phyloP scores from a whole-genome alignment of 2,888 invertebrate genomes.

The Parascotia fuliginaria region DNA sequence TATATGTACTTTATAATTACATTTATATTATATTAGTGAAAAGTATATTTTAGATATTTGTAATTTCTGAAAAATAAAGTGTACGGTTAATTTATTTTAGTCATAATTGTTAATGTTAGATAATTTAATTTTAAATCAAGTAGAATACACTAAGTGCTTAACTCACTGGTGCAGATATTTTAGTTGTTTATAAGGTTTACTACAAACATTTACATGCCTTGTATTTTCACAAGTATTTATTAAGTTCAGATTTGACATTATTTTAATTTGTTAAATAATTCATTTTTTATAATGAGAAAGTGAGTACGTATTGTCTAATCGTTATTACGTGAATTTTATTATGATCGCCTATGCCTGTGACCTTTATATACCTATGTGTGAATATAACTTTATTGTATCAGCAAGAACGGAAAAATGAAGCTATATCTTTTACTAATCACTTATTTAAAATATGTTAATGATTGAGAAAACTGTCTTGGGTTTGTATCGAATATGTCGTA shows the following conservation, averaged over 20 bases:
- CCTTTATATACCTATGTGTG: constrained; percentile 10
- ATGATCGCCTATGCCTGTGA: constrained; percentile 31
- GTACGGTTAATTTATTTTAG: constrained; percentile 1
- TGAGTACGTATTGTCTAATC: constrained; percentile 43
- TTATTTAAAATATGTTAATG: too few species aligned
- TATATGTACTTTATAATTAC: too few species aligned
- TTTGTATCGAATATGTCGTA: too few species aligned
- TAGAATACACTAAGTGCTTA: constrained; percentile 9
- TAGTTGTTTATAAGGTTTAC: not conserved
- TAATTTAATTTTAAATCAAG: not conserved
- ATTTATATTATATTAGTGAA: not conserved
- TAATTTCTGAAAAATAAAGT: not conserved
- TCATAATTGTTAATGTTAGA: not conserved
- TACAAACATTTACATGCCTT: not conserved
- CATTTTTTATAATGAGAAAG: constrained; percentile 50
- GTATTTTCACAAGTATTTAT: constrained; percentile 2
- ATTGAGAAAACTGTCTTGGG: too few species aligned
- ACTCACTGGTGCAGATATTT: too few species aligned
- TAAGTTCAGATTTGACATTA: too few species aligned
- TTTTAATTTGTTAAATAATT: constrained; percentile 40
- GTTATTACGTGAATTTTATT: constrained; percentile 41
- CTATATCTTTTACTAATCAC: not conserved
- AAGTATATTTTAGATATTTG: not conserved
- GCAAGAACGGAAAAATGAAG: not conserved
- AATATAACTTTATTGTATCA: not conserved